A percentile compares a stretch with the other conserved stretches of the same genome.
phyloP scores from a whole-genome alignment of 2,797 vertebrate genomes.

The Rhinatrema bivittatum region DNA sequence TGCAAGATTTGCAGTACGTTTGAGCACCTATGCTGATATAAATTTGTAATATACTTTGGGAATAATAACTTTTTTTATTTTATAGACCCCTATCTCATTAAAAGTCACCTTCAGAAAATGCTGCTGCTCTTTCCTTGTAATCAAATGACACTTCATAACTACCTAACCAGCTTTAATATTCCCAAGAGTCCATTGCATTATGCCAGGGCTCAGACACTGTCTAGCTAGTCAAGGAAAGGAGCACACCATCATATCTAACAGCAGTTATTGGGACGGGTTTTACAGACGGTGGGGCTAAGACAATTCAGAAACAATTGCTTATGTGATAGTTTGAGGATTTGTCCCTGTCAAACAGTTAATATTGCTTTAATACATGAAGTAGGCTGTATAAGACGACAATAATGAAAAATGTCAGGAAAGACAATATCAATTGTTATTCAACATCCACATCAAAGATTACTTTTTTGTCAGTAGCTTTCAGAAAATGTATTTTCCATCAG shows the following conservation, averaged over 20 bases:
- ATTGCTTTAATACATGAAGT: conserved; percentile 89
- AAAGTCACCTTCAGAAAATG: conserved; percentile 61
- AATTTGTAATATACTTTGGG: conserved; percentile 15
- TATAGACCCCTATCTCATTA: conserved; percentile 53
- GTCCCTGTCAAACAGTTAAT: conserved; percentile 93
- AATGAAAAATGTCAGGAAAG: conserved; percentile 98
- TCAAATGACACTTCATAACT: conserved; percentile 54
- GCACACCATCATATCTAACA: conserved; percentile 63
- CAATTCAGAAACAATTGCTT: conserved; percentile 76
- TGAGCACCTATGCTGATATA: conserved; percentile 20
- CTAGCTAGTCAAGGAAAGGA: conserved; percentile 52
- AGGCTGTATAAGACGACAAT: conserved; percentile 87
- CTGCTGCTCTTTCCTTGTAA: conserved; percentile 39
- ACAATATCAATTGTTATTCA: conserved; percentile 98
- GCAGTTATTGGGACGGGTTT: conserved; percentile 65
- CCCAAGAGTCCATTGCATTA: conserved; percentile 47
- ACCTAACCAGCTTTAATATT: conserved; percentile 63
- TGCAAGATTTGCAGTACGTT: conserved; percentile 21
- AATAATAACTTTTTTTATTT: conserved; percentile 47
- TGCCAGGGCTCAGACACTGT: conserved; percentile 50
- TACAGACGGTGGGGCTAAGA: conserved; percentile 68
- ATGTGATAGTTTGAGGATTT: conserved; percentile 79
- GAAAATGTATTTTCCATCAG: conserved; percentile 82
- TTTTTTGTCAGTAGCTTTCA: conserved; percentile 82
- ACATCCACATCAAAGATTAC: conserved; percentile 98